Conservation (phyloP, 2,113 vertebrate genomes). For the Gymnocephalus cernua region DNA sequence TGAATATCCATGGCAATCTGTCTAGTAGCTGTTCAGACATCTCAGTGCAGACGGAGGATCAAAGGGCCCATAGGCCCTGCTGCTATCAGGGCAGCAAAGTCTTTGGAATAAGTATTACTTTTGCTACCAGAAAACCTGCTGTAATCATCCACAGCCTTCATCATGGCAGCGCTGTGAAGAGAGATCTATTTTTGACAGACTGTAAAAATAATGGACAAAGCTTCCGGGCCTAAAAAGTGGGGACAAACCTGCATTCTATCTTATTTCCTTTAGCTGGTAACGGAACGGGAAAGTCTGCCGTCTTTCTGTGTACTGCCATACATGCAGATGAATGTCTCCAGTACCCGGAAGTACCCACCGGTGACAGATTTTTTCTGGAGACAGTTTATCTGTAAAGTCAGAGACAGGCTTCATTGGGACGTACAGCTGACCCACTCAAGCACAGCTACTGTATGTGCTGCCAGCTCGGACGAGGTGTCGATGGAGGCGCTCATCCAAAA, state of each 20-base stretch:
- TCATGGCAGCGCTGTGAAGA: not conserved
- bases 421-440: constrained; percentile 2
- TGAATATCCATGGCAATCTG: not conserved
- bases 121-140: not conserved
- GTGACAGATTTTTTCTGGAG: constrained; percentile 4
- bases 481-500: constrained; percentile 29
- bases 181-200: not conserved
- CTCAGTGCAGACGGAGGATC: not conserved
- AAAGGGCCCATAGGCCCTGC: not conserved
- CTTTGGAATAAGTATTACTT: not conserved
- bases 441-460: constrained; percentile 2
- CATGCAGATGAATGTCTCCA: no score
- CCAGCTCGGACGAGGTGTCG: not conserved
- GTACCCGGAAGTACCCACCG: no score
- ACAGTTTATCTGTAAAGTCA: constrained; percentile 11
- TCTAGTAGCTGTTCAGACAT: not conserved
- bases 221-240: no score
- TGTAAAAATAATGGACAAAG: no score
- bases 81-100: not conserved
- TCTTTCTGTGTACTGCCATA: no score
- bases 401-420: constrained; percentile 1
- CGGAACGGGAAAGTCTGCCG: no score
- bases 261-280: no score
- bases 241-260: no score
- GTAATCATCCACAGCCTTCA: not conserved